Evolutionary conservation across 2,113 vertebrate species (phyloP).

Genomic region (Pachycephala philippinensis): DNA sequence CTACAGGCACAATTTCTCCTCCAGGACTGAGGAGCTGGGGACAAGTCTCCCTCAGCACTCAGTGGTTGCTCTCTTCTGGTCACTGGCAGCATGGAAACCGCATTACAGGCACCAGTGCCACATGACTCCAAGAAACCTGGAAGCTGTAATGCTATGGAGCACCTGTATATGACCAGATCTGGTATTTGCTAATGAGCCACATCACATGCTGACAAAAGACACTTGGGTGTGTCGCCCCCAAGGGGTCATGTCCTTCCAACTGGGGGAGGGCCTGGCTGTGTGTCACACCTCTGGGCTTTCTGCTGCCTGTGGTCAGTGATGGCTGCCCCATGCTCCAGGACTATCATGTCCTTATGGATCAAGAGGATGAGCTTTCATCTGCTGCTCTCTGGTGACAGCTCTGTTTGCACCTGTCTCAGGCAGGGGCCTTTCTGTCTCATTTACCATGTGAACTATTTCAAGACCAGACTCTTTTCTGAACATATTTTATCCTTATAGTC

Average conservation of each 20-base stretch:
- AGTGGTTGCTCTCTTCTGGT: background rate
- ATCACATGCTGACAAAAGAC: background rate
- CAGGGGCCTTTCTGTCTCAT: background rate
- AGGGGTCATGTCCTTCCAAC: background rate
- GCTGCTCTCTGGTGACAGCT: background rate
- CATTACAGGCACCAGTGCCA: background rate
- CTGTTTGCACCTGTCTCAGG: background rate
- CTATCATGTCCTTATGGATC: background rate
- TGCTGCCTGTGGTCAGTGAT: rapidly evolving
- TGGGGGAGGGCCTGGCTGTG: background rate
- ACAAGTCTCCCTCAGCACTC: background rate
- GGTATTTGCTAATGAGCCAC: background rate
- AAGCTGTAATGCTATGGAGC: background rate
- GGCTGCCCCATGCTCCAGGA: background rate
- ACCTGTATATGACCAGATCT: background rate
- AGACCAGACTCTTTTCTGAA: background rate
- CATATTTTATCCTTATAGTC: background rate
- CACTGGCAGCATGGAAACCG: rapidly evolving
- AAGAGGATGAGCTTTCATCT: background rate
- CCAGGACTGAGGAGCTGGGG: background rate
- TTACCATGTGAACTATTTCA: background rate
- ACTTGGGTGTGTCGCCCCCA: background rate
- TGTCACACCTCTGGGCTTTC: background rate
- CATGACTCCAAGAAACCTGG: background rate
- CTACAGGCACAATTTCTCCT: background rate